A percentile compares a stretch with the other conserved stretches of the same genome.
Evolutionary conservation across 2,113 vertebrate genomes (phyloP).

Genomic region (Lepisosteus oculatus): DNA sequence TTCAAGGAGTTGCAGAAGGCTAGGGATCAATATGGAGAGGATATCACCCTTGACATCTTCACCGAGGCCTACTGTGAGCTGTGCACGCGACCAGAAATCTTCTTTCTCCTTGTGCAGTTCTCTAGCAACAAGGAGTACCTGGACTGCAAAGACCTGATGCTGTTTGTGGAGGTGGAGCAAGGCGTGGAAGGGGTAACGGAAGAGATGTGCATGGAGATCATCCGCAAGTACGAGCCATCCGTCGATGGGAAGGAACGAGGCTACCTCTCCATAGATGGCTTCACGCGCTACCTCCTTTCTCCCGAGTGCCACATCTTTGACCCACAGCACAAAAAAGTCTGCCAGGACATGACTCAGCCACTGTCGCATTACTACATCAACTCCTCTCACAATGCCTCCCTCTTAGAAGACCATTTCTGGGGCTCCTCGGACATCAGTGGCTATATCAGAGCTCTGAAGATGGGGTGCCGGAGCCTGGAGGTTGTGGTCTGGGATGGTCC

Average conservation of each 20-base stretch:
- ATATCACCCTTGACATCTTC: constrained; percentile 76
- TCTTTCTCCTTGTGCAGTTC: constrained; percentile 87
- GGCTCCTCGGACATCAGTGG: constrained; percentile 80
- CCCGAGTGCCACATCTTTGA: constrained; percentile 88
- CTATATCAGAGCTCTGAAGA: constrained; percentile 76
- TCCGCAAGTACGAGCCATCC: constrained; percentile 82
- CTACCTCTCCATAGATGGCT: constrained; percentile 85
- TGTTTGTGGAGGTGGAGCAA: constrained; percentile 87
- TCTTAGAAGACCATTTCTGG: constrained; percentile 86
- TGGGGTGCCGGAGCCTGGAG: constrained; percentile 87
- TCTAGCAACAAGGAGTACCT: constrained; percentile 92
- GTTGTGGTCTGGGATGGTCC: constrained; percentile 84
- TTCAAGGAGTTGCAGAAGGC: constrained; percentile 89
- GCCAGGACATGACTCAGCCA: constrained; percentile 87
- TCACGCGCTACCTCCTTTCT: constrained; percentile 89
- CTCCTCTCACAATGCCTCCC: constrained; percentile 83
- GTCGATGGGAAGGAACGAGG: constrained; percentile 78
- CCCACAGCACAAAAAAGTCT: constrained; percentile 84
- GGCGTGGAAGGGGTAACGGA: constrained; percentile 84
- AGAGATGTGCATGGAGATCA: constrained; percentile 80
- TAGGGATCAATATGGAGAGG: constrained; percentile 66
- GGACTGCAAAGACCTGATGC: constrained; percentile 83
- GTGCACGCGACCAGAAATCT: constrained; percentile 88
- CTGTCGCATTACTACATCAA: constrained; percentile 92
- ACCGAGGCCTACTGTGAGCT: constrained; percentile 85